These are phyloP conservation scores for Luehdorfia chinensis DNA, from an alignment of 1,140 invertebrate species.

Conservation along the genomic window DNA sequence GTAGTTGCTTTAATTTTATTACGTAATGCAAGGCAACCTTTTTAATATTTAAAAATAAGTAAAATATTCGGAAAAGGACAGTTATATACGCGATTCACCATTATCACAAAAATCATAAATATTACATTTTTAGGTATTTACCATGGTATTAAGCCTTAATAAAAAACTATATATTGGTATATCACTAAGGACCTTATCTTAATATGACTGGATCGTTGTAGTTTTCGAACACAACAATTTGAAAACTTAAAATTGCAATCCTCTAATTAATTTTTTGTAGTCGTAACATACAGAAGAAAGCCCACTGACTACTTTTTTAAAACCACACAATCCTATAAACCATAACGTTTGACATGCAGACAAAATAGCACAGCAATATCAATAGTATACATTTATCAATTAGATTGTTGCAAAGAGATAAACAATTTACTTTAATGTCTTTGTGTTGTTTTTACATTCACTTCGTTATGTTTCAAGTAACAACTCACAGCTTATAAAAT, in stretches of 20 bases:
- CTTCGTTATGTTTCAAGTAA: too few species aligned
- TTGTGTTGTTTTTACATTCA: too few species aligned
- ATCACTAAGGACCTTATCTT: conserved; percentile 33
- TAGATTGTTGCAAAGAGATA: too few species aligned
- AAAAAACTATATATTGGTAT: conserved; percentile 38
- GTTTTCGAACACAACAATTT: conserved; percentile 38
- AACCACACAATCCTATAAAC: neutral
- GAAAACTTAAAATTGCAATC: conserved; percentile 16
- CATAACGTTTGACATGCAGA: neutral
- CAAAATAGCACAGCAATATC: too few species aligned
- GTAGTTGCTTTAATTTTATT: conserved; percentile 26
- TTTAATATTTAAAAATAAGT: conserved; percentile 24
- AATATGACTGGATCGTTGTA: conserved; percentile 53
- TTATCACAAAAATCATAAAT: conserved; percentile 54
- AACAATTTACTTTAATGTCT: too few species aligned
- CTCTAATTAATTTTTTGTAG: conserved; percentile 6
- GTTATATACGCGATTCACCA: conserved; percentile 34
- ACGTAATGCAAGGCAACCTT: conserved; percentile 57
- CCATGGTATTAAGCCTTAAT: conserved; percentile 37
- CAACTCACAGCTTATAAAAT: too few species aligned
- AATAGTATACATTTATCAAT: too few species aligned
- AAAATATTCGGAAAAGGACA: conserved; percentile 39
- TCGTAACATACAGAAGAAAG: conserved; percentile 13
- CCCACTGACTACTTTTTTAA: conserved; percentile 2
- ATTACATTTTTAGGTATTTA: conserved; percentile 25